Evolutionary conservation across 2,888 invertebrate genomes (phyloP).

Genomic region (Heliconius charithonia): DNA sequence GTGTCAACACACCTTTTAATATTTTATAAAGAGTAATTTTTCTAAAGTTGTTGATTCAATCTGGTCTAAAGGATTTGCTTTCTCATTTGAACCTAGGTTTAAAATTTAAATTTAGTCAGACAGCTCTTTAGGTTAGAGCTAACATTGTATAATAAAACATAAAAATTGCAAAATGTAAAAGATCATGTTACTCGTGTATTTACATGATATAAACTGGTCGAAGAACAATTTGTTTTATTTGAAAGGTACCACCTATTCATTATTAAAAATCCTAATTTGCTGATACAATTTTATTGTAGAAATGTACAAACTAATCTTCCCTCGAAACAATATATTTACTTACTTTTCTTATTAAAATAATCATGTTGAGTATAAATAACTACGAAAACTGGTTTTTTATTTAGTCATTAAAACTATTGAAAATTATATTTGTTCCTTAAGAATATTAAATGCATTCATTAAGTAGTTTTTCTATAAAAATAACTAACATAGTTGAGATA

Average conservation of each 20-base stretch:
- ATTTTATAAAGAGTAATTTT: constrained; percentile 72
- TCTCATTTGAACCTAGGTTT: constrained; percentile 68
- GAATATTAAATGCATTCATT: not conserved
- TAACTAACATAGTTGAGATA: too few relatives aligned
- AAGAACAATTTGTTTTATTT: constrained; percentile 63
- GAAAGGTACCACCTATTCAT: constrained; percentile 4
- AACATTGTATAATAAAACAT: constrained; percentile 76
- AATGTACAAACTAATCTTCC: not conserved
- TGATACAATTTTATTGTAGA: not conserved
- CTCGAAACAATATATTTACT: not conserved
- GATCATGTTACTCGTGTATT: constrained; percentile 70
- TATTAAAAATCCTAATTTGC: not conserved
- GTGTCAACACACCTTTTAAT: constrained; percentile 54
- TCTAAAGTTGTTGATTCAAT: constrained; percentile 72
- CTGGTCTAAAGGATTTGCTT: constrained; percentile 67
- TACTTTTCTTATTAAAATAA: not conserved
- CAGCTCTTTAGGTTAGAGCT: constrained; percentile 74
- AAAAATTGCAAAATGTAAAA: constrained; percentile 78
- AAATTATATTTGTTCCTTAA: not conserved
- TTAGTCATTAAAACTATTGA: not conserved
- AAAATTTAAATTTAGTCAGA: constrained; percentile 71
- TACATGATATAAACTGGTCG: constrained; percentile 74
- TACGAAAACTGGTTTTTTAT: not conserved
- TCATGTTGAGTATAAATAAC: not conserved
- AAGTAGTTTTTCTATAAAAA: not conserved